Evolutionary conservation across 2,797 vertebrate genomes (phyloP).

Genomic region (Lophius americanus): DNA sequence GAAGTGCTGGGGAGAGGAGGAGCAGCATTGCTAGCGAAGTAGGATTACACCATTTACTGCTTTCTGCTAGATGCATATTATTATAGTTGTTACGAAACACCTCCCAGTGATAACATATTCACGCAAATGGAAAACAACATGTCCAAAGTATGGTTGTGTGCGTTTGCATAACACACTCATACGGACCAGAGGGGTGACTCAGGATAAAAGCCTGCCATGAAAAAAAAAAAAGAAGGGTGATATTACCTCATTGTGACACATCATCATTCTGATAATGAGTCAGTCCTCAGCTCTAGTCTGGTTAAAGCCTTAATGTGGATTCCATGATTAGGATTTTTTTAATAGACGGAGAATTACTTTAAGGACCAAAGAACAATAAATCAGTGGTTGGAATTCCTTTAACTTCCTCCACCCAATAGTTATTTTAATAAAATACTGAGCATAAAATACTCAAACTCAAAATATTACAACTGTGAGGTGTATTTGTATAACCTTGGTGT

Average conservation of each 20-base stretch:
- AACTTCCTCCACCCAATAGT: no score
- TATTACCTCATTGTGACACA: slow-evolving; percentile 2
- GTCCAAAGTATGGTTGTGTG: neutral
- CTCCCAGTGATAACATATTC: slow-evolving; percentile 30
- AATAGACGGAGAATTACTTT: no score
- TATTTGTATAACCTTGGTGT: no score
- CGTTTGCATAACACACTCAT: slow-evolving; percentile 8
- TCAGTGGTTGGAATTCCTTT: no score
- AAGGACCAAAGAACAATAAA: no score
- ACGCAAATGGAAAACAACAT: neutral
- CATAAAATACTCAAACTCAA: no score
- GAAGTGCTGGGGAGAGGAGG: slow-evolving; percentile 39
- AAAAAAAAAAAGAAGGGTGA: slow-evolving; percentile 37
- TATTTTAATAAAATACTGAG: no score
- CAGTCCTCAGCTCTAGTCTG: no score
- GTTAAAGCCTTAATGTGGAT: no score
- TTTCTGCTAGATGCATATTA: slow-evolving; percentile 28
- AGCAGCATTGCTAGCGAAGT: slow-evolving; percentile 7
- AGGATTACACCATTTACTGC: slow-evolving; percentile 17
- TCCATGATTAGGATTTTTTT: no score
- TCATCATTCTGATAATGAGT: no score
- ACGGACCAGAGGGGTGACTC: slow-evolving; percentile 42
- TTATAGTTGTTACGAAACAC: slow-evolving; percentile 14
- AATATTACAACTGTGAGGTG: no score
- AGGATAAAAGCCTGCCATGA: slow-evolving; percentile 41